Conservation (phyloP, 92 coral and sea anemone genomes). For the Nematostella vectensis region DNA sequence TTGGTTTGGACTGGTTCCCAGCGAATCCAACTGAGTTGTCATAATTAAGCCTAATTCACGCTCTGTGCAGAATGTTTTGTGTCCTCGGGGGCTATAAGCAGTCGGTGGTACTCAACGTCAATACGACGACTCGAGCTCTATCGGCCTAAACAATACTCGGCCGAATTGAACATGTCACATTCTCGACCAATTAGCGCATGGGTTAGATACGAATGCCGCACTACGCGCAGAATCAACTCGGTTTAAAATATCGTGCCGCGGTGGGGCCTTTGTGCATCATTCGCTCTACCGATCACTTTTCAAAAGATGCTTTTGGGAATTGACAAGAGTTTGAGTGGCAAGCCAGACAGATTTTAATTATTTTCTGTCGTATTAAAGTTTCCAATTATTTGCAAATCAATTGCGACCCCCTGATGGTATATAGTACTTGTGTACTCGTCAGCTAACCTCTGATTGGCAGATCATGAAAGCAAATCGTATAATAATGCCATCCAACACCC, state of each 20-base stretch:
- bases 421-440: constrained; percentile 87
- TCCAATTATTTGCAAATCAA: constrained; percentile 99
- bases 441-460: constrained; percentile 86
- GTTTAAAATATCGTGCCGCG: constrained; percentile 88
- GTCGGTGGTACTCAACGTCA: constrained; percentile 85
- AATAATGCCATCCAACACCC: constrained; percentile 92
- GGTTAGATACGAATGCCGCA: constrained; percentile 70
- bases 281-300: constrained; percentile 89
- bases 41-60: constrained; percentile 94
- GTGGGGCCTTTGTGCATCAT: constrained; percentile 59
- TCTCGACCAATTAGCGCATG: constrained; percentile 78
- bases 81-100: constrained; percentile 89
- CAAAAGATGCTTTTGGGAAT: constrained; percentile 87
- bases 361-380: constrained; percentile 98
- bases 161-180: constrained; percentile 58
- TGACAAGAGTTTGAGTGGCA: constrained; percentile 98
- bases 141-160: constrained; percentile 63
- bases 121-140: constrained; percentile 55
- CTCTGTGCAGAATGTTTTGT: constrained; percentile 93
- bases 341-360: constrained; percentile 93
- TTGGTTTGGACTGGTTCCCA: constrained; percentile 66
- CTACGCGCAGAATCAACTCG: constrained; percentile 48
- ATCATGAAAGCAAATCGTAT: constrained; percentile 87
- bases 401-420: constrained; percentile 94
- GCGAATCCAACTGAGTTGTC: constrained; percentile 91